A percentile compares a stretch with the other conserved stretches of the same genome.
Conservation (phyloP, 2,113 vertebrate genomes). For the Glaucomys volans region DNA sequence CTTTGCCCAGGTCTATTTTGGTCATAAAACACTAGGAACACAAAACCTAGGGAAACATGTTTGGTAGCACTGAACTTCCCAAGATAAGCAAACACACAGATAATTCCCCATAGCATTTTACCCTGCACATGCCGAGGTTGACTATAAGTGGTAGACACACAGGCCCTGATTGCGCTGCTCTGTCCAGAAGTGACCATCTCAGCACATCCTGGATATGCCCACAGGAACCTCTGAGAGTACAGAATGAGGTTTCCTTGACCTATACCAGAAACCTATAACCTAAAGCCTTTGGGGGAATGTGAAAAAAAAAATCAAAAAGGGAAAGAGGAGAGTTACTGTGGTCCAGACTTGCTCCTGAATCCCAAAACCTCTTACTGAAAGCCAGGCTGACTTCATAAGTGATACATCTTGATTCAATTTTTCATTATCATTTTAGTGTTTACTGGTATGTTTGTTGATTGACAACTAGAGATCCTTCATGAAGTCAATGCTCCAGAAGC, state of each 20-base stretch:
- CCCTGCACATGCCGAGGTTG: not conserved
- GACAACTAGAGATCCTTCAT: not conserved
- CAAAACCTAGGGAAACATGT: not conserved
- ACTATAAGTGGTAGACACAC: not conserved
- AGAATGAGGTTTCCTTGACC: not conserved
- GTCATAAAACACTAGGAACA: not conserved
- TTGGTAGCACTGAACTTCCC: not conserved
- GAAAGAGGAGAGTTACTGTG: not conserved
- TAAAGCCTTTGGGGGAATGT: not conserved
- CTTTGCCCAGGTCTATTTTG: not conserved
- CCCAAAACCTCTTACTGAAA: not conserved
- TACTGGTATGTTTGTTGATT: not conserved
- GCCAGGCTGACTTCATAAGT: not conserved
- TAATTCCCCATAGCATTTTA: not conserved
- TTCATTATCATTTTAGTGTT: not conserved
- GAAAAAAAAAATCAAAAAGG: not conserved
- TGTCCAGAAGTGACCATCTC: not conserved
- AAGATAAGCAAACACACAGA: not conserved
- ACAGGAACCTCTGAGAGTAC: too few species aligned
- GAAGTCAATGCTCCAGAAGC: not conserved
- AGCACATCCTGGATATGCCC: not conserved
- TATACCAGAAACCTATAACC: not conserved
- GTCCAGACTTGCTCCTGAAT: not conserved
- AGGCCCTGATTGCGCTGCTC: not conserved
- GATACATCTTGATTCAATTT: not conserved